Percentiles rank a stretch among this genome's conserved stretches.
These are phyloP conservation scores for Pentalonia nigronervosa DNA, from an alignment of 1,140 invertebrate genomes.

Conservation along the genomic window DNA sequence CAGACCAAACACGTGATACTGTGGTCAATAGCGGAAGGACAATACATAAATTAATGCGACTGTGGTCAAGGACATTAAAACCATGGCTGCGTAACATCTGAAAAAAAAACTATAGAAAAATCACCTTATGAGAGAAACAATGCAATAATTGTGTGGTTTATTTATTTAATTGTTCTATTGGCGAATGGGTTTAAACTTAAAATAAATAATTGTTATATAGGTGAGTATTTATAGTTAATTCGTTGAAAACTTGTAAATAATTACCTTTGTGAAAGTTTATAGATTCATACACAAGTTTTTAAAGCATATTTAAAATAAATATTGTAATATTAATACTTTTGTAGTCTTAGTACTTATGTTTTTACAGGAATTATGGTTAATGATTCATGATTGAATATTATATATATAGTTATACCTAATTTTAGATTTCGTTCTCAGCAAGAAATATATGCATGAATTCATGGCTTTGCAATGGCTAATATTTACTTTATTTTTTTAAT, in stretches of 20 bases:
- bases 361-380: background rate
- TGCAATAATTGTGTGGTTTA: background rate
- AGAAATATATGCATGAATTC: background rate
- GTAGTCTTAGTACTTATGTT: too few relatives aligned
- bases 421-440: background rate
- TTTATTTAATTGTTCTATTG: slow-evolving; percentile 5
- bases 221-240: background rate
- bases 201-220: background rate
- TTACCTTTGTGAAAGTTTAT: background rate
- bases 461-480: background rate
- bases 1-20: slow-evolving; percentile 32
- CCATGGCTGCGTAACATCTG: background rate
- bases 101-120: background rate
- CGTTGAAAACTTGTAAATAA: background rate
- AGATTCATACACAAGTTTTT: background rate
- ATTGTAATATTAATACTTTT: background rate
- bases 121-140: background rate
- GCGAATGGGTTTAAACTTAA: background rate
- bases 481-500: background rate
- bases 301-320: background rate
- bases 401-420: background rate
- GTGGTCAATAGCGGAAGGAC: slow-evolving; percentile 53
- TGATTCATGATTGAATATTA: background rate
- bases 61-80: slow-evolving; percentile 37
- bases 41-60: slow-evolving; percentile 37